Conservation (phyloP, 2,113 vertebrate genomes). For the Pagrus major region DNA sequence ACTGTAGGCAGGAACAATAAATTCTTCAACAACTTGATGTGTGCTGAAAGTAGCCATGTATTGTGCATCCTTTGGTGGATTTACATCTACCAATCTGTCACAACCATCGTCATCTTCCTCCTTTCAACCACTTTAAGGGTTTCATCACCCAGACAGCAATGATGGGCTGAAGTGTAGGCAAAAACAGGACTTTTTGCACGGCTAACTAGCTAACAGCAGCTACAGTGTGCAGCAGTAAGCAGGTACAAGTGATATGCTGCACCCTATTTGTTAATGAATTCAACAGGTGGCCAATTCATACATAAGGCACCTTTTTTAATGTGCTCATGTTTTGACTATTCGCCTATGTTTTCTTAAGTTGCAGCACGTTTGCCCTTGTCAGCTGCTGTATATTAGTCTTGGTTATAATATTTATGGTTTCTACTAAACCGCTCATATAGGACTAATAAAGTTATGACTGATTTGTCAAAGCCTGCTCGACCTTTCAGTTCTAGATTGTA, state of each 20-base stretch:
- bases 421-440: not conserved
- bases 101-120: not conserved
- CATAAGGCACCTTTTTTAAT: too few relatives aligned
- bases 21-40: not conserved
- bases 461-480: not conserved
- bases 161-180: not conserved
- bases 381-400: too few relatives aligned
- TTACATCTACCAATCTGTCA: constrained; percentile 3
- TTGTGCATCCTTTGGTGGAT: not conserved
- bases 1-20: too few relatives aligned
- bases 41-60: not conserved
- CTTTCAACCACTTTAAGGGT: not conserved
- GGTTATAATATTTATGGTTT: not conserved
- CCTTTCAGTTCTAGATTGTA: not conserved
- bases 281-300: too few relatives aligned
- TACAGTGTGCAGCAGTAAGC: too few relatives aligned
- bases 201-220: too few relatives aligned
- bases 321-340: not conserved
- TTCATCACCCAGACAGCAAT: not conserved
- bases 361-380: too few relatives aligned
- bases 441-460: not conserved
- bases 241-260: too few relatives aligned
- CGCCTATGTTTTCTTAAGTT: too few relatives aligned
- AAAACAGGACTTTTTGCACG: not conserved
- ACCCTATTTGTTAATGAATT: too few relatives aligned